phyloP scores from a whole-genome alignment of 2,888 invertebrate species.

The Pherbina coryleti region DNA sequence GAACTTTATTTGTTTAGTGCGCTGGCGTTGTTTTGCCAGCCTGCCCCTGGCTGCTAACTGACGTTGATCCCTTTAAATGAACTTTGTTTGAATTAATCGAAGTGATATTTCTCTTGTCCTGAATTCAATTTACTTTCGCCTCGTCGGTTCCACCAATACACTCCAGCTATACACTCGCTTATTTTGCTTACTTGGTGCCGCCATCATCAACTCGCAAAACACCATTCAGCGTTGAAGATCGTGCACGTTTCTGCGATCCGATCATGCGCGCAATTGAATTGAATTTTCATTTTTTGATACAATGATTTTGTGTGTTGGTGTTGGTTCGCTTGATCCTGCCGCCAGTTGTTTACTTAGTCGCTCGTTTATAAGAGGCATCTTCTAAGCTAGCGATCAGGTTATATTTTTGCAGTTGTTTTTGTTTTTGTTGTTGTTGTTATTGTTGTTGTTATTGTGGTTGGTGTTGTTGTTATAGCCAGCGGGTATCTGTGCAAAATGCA shows the following conservation, averaged over 20 bases:
- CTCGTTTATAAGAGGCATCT: background rate
- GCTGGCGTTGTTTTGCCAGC: slow-evolving; percentile 38
- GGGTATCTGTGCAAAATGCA: slow-evolving; percentile 41
- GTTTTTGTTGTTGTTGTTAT: slow-evolving; percentile 8
- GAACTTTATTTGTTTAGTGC: slow-evolving; percentile 43
- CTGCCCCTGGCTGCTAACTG: slow-evolving; percentile 40
- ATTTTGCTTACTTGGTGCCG: background rate
- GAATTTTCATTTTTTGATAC: slow-evolving; percentile 35
- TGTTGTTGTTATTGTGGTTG: slow-evolving; percentile 6
- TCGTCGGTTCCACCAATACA: slow-evolving; percentile 13
- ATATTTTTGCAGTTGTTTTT: slow-evolving; percentile 22
- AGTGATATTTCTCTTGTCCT: slow-evolving; percentile 70
- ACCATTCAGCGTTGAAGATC: background rate
- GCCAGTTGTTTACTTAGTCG: slow-evolving; percentile 37
- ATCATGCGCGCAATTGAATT: slow-evolving; percentile 39
- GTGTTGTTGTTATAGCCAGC: slow-evolving; percentile 38
- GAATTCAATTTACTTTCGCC: slow-evolving; percentile 66
- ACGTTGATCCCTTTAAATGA: slow-evolving; percentile 58
- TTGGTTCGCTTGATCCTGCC: slow-evolving; percentile 51
- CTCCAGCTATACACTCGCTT: background rate
- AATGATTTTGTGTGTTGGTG: slow-evolving; percentile 36
- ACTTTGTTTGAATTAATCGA: slow-evolving; percentile 70
- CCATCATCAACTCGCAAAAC: background rate
- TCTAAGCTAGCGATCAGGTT: background rate
- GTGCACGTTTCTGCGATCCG: slow-evolving; percentile 15